phyloP scores from a whole-genome alignment of 2,797 vertebrate genomes.

The Myotis findleyi region DNA sequence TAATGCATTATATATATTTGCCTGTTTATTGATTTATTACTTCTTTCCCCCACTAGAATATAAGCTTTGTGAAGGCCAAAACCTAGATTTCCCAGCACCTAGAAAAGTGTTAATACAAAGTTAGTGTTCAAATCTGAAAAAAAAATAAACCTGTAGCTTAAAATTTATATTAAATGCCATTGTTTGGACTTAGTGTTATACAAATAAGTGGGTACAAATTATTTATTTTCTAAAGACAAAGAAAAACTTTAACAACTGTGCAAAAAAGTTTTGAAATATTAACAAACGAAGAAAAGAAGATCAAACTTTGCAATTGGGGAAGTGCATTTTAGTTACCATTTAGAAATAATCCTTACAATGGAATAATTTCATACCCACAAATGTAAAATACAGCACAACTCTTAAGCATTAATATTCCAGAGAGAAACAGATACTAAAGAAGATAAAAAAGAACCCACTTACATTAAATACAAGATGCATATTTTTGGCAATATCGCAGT shows the following conservation, averaged over 20 bases:
- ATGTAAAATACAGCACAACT: neutral
- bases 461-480: neutral
- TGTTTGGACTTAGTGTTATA: neutral
- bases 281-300: constrained; percentile 27
- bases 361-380: constrained; percentile 1
- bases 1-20: neutral
- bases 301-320: neutral
- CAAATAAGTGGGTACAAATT: neutral
- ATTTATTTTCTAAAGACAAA: neutral
- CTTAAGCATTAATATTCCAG: neutral
- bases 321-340: neutral
- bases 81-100: neutral
- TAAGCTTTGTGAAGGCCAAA: neutral
- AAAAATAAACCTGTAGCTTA: neutral
- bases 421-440: neutral
- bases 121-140: neutral
- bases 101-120: neutral
- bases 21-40: neutral
- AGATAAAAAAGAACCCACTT: neutral
- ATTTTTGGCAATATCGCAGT: neutral
- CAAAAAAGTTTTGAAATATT: constrained; percentile 19
- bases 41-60: neutral
- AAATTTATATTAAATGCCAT: neutral
- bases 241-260: neutral
- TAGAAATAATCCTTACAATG: neutral